Conservation (phyloP, 2,888 invertebrate species). For the Hyalella azteca region DNA sequence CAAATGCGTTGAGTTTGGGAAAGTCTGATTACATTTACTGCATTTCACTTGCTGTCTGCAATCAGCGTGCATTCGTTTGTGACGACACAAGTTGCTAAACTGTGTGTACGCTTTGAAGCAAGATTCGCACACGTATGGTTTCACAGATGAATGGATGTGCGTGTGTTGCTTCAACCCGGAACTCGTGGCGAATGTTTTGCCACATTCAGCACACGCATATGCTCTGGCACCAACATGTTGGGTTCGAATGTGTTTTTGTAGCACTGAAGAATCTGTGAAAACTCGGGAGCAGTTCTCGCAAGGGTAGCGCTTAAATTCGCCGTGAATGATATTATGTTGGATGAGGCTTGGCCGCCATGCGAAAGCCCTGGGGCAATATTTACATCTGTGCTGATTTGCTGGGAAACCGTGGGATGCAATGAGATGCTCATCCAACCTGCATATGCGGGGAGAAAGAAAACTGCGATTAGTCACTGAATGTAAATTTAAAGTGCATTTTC, state of each 20-base stretch:
- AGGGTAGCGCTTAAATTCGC: conserved; percentile 79
- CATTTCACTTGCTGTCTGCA: conserved; percentile 94
- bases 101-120: conserved; percentile 99
- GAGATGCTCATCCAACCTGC: conserved; percentile 83
- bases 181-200: conserved; percentile 97
- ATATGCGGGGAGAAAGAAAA: no score
- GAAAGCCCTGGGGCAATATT: conserved; percentile 82
- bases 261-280: conserved; percentile 94
- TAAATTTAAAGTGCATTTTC: no score
- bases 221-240: conserved; percentile 94
- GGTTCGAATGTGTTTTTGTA: conserved; percentile 94
- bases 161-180: conserved; percentile 98
- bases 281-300: conserved; percentile 91
- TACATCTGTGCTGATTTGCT: conserved; percentile 80
- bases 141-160: conserved; percentile 97
- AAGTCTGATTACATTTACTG: conserved; percentile 90
- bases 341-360: conserved; percentile 80
- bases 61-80: conserved; percentile 97
- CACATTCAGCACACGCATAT: conserved; percentile 97
- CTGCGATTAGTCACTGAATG: no score
- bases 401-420: conserved; percentile 79
- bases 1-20: conserved; percentile 87
- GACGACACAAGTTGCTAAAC: conserved; percentile 99
- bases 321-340: conserved; percentile 82
- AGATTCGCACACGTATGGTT: conserved; percentile 95